phyloP scores from a whole-genome alignment of 2,797 vertebrate species.

The Gymnoscopelus microlampas region DNA sequence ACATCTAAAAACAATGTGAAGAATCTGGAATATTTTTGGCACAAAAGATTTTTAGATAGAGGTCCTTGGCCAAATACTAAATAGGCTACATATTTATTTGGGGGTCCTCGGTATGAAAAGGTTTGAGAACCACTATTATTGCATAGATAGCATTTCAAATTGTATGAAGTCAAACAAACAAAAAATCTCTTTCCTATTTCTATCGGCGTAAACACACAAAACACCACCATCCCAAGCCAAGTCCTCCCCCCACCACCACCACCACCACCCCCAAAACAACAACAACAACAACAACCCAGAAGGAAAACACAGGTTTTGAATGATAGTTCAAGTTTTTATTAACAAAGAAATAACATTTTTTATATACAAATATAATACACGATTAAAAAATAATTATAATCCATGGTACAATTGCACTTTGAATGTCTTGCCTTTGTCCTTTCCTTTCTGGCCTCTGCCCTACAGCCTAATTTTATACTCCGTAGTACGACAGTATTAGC shows the following conservation, averaged over 20 bases:
- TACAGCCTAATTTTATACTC: neutral
- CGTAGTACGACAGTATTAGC: no score
- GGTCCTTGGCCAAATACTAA: no score
- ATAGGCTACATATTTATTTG: no score
- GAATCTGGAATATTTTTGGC: no score
- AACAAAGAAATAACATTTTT: slow-evolving; percentile 73
- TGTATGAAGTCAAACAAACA: neutral
- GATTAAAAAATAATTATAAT: slow-evolving; percentile 68
- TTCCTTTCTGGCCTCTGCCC: slow-evolving; percentile 4
- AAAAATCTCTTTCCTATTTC: neutral
- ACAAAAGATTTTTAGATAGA: no score
- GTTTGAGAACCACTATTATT: neutral
- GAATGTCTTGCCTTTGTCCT: slow-evolving; percentile 62
- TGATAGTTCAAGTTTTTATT: slow-evolving; percentile 80
- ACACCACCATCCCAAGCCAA: neutral
- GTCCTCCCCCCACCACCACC: neutral
- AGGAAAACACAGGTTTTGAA: slow-evolving; percentile 1
- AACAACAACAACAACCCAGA: neutral
- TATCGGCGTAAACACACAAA: neutral
- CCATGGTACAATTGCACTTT: slow-evolving; percentile 85
- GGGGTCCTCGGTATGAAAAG: no score
- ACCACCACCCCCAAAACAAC: neutral
- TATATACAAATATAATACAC: slow-evolving; percentile 84
- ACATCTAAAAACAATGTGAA: no score
- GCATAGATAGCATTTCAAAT: neutral